Evolutionary conservation across 1,140 invertebrate species (phyloP).

Genomic region (Thaumatotibia leucotreta): DNA sequence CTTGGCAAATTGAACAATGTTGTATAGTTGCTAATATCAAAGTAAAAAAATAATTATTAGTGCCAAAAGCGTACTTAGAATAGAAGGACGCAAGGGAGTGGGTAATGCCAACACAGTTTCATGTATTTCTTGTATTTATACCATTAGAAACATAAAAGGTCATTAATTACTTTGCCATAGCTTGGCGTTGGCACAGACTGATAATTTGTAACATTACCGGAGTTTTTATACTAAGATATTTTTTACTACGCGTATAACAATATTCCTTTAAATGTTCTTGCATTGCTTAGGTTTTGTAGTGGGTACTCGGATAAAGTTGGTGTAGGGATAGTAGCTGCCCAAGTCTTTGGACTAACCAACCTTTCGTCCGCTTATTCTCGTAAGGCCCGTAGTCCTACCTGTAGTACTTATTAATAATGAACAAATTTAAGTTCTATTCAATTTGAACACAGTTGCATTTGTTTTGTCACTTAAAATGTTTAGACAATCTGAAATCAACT

Average conservation of each 20-base stretch:
- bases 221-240: neutral
- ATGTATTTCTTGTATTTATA: neutral
- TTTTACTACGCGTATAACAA: neutral
- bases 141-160: neutral
- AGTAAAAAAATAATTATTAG: neutral
- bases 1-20: no score
- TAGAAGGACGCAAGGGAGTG: neutral
- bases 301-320: no score
- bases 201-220: neutral
- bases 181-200: neutral
- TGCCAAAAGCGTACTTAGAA: neutral
- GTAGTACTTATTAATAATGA: no score
- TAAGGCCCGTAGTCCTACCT: no score
- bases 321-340: no score
- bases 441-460: no score
- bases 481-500: no score
- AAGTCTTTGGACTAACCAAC: no score
- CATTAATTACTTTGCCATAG: neutral
- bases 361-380: no score
- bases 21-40: neutral
- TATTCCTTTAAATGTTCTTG: neutral
- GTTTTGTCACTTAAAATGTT: no score
- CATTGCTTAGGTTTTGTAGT: no score
- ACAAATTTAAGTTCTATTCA: no score
- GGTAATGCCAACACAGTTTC: neutral